These are phyloP conservation scores for Heteropelma amictum DNA, from an alignment of 2,888 invertebrate genomes.

Conservation along the genomic window DNA sequence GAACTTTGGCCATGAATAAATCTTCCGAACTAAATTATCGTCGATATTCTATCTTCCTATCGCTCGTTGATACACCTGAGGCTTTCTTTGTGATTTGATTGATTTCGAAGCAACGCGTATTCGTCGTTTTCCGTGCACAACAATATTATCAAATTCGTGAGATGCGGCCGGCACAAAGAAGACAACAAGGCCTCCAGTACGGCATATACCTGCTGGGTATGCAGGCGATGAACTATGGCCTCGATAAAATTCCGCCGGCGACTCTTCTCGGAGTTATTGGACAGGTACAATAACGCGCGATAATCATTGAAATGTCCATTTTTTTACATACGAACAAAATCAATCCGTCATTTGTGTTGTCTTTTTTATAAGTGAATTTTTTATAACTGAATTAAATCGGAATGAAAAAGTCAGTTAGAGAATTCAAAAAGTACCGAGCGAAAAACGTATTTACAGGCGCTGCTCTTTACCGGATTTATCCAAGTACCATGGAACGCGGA, in stretches of 20 bases:
- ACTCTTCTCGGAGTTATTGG: slow-evolving; percentile 78
- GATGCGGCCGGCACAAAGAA: slow-evolving; percentile 67
- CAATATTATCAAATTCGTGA: background rate
- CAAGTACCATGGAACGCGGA: slow-evolving; percentile 78
- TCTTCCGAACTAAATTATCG: background rate
- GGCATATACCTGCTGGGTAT: slow-evolving; percentile 70
- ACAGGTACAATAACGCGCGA: slow-evolving; percentile 68
- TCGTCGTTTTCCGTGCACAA: too few relatives aligned
- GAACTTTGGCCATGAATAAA: background rate
- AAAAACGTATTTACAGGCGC: slow-evolving; percentile 72
- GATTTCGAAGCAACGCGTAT: too few relatives aligned
- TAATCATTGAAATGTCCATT: background rate
- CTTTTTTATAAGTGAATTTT: too few relatives aligned
- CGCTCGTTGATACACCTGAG: too few relatives aligned
- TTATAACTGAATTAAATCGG: background rate
- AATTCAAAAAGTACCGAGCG: background rate
- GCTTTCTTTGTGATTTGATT: too few relatives aligned
- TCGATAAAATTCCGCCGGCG: slow-evolving; percentile 80
- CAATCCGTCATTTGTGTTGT: too few relatives aligned
- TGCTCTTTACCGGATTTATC: slow-evolving; percentile 79
- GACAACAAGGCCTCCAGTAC: slow-evolving; percentile 71
- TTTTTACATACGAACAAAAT: background rate
- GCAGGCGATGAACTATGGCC: slow-evolving; percentile 76
- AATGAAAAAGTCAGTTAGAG: background rate
- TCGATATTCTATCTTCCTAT: too few relatives aligned